Conservation (phyloP, 2,113 vertebrate species). For the Carassius gibelio region DNA sequence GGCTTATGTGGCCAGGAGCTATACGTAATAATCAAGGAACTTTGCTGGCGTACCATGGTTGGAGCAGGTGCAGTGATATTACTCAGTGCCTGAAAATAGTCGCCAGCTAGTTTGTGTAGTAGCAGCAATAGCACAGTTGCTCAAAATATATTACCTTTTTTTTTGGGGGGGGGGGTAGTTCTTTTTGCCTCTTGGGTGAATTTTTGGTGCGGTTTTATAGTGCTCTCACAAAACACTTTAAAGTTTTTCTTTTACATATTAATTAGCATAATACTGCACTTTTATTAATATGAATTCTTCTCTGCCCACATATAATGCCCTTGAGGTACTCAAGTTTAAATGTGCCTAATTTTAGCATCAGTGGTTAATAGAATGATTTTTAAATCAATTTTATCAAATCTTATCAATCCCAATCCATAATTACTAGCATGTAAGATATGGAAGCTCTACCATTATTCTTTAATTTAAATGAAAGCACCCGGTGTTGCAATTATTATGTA, state of each 20-base stretch:
- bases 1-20: too few relatives aligned
- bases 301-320: constrained; percentile 3
- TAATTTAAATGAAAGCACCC: constrained; percentile 65
- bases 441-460: constrained; percentile 69
- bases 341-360: constrained; percentile 24
- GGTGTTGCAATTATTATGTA: not conserved
- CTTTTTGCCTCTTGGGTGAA: too few relatives aligned
- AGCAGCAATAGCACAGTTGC: too few relatives aligned
- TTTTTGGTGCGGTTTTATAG: too few relatives aligned
- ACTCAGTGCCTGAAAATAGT: too few relatives aligned
- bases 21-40: too few relatives aligned
- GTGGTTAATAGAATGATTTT: constrained; percentile 66
- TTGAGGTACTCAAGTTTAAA: not conserved
- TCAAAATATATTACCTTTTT: too few relatives aligned
- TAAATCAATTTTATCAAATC: constrained; percentile 69
- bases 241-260: not conserved
- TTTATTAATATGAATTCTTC: not conserved
- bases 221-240: not conserved
- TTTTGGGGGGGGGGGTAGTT: too few relatives aligned
- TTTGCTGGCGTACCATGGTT: too few relatives aligned
- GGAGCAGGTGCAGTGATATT: too few relatives aligned
- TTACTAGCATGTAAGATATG: constrained; percentile 75
- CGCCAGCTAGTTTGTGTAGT: too few relatives aligned
- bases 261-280: not conserved
- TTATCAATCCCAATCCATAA: constrained; percentile 64